phyloP scores from a whole-genome alignment of 2,113 vertebrate genomes.

The Chaetura pelagica region DNA sequence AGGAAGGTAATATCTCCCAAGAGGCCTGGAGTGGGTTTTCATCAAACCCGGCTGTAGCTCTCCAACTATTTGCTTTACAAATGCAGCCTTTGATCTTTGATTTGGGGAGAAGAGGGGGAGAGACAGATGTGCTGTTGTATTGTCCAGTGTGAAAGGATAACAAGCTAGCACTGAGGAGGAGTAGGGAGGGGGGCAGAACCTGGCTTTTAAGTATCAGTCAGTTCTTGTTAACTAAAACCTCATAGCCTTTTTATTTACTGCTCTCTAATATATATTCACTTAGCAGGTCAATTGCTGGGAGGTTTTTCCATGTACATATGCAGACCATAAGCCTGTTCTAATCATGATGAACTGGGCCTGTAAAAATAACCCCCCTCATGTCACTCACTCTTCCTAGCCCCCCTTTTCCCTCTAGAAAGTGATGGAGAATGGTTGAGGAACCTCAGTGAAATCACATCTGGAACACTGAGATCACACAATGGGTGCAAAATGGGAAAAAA shows the following conservation, averaged over 20 bases:
- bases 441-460: slow-evolving; percentile 47
- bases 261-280: slow-evolving; percentile 63
- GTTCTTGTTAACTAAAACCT: slow-evolving; percentile 76
- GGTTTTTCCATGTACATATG: slow-evolving; percentile 54
- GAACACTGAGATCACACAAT: slow-evolving; percentile 43
- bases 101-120: slow-evolving; percentile 88
- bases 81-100: slow-evolving; percentile 99
- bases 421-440: slow-evolving; percentile 51
- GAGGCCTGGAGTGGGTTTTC: slow-evolving; percentile 88
- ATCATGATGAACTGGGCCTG: slow-evolving; percentile 16
- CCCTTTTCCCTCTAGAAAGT: slow-evolving; percentile 43
- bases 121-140: slow-evolving; percentile 75
- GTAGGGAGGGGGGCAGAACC: slow-evolving; percentile 70
- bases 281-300: slow-evolving; percentile 69
- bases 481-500: neutral
- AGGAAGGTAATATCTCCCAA: slow-evolving; percentile 91
- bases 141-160: slow-evolving; percentile 85
- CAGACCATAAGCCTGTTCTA: slow-evolving; percentile 40
- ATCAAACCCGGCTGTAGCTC: slow-evolving; percentile 90
- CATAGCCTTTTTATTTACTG: slow-evolving; percentile 67
- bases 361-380: neutral
- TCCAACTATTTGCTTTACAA: slow-evolving; percentile 99
- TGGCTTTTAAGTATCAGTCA: slow-evolving; percentile 79
- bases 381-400: slow-evolving; percentile 43
- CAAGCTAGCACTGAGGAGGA: slow-evolving; percentile 81